A percentile compares a stretch with the other conserved stretches of the same genome.
phyloP scores from a whole-genome alignment of 2,888 invertebrate species.

The Zeuzera pyrina region DNA sequence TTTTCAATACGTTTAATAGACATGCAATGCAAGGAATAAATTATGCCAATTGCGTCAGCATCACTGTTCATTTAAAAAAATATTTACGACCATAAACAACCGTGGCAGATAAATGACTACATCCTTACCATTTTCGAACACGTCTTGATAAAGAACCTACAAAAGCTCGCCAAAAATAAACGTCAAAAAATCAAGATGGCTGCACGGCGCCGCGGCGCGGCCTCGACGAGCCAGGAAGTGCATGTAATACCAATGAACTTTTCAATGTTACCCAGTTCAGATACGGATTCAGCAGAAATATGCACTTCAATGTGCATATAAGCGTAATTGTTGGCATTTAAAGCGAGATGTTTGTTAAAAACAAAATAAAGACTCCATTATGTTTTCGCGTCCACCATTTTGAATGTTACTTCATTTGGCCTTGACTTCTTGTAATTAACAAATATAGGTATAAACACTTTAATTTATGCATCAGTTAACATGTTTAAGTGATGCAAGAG shows the following conservation, averaged over 20 bases:
- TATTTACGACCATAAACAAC: slow-evolving; percentile 1
- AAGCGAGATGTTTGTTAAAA: slow-evolving; percentile 31
- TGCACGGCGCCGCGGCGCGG: slow-evolving; percentile 31
- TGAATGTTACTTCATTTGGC: slow-evolving; percentile 25
- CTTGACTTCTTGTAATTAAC: no score
- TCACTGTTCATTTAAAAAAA: not conserved
- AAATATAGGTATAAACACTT: no score
- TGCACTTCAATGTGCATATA: slow-evolving; percentile 26
- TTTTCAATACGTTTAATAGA: no score
- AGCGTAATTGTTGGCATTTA: slow-evolving; percentile 29
- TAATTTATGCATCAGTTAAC: no score
- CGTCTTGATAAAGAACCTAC: slow-evolving; percentile 16
- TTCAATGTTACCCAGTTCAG: slow-evolving; percentile 64
- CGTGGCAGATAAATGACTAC: slow-evolving; percentile 13
- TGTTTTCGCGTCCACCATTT: slow-evolving; percentile 27
- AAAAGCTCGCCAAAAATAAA: slow-evolving; percentile 66
- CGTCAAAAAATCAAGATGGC: slow-evolving; percentile 67
- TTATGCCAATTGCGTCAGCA: slow-evolving; percentile 2
- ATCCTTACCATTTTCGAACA: slow-evolving; percentile 39
- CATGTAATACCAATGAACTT: slow-evolving; percentile 68
- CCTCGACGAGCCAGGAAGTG: slow-evolving; percentile 64
- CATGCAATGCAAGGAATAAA: no score
- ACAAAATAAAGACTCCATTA: slow-evolving; percentile 2
- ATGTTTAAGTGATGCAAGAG: no score
- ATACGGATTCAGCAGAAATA: slow-evolving; percentile 36